Evolutionary conservation across 2,888 invertebrate species (phyloP).

Genomic region (Noctua pronuba): DNA sequence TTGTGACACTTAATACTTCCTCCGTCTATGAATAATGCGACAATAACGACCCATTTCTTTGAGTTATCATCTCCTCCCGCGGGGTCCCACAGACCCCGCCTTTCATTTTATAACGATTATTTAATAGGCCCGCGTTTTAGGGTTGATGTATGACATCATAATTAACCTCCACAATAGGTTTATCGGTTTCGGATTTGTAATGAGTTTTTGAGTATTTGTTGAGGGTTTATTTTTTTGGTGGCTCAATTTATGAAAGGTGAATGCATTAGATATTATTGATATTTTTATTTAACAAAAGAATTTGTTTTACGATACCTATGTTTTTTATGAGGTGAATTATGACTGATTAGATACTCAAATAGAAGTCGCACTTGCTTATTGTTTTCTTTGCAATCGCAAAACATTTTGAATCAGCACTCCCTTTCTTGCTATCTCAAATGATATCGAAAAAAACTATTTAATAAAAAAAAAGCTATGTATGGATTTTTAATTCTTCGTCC

Average conservation of each 20-base stretch:
- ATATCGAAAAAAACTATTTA: too few species aligned
- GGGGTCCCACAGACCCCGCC: constrained; percentile 64
- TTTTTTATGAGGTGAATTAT: not conserved
- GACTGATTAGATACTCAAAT: constrained; percentile 3
- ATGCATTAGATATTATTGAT: constrained; percentile 9
- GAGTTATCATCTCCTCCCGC: constrained; percentile 77
- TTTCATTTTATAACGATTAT: constrained; percentile 76
- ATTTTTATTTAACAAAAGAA: constrained; percentile 14
- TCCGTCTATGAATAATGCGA: constrained; percentile 80
- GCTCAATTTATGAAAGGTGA: constrained; percentile 42
- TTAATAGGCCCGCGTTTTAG: constrained; percentile 76
- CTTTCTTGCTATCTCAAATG: not conserved
- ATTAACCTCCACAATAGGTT: constrained; percentile 81
- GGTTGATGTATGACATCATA: constrained; percentile 88
- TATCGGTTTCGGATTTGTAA: constrained; percentile 60
- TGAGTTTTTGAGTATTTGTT: constrained; percentile 52
- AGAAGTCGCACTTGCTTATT: not conserved
- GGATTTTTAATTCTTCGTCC: too few species aligned
- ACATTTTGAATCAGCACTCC: not conserved
- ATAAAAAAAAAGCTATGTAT: too few species aligned
- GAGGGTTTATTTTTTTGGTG: constrained; percentile 42
- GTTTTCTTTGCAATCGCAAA: not conserved
- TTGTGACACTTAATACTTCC: constrained; percentile 89
- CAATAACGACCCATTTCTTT: constrained; percentile 79
- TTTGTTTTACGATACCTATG: not conserved